Evolutionary conservation across 2,113 vertebrate species (phyloP).

Genomic region (Grammomys surdaster): DNA sequence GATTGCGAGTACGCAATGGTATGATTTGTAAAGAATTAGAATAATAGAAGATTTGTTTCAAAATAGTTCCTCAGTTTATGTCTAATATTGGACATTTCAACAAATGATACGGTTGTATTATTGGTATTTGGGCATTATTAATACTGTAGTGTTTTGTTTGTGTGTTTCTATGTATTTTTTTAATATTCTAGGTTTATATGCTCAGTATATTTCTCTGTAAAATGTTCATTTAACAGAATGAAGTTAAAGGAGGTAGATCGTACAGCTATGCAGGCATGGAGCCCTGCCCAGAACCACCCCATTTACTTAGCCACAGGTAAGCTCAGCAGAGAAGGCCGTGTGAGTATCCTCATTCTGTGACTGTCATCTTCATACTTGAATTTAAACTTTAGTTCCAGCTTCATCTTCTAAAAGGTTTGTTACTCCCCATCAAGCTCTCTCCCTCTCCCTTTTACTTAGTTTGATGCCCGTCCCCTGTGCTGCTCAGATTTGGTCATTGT

Average conservation of each 20-base stretch:
- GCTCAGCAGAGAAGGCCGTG: slow-evolving; percentile 55
- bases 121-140: background rate
- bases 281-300: slow-evolving; percentile 95
- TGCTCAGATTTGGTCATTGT: background rate
- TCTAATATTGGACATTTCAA: slow-evolving; percentile 5
- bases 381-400: background rate
- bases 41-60: background rate
- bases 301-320: slow-evolving; percentile 96
- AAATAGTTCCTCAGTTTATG: slow-evolving; percentile 2
- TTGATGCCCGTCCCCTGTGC: background rate
- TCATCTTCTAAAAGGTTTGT: slow-evolving; percentile 30
- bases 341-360: background rate
- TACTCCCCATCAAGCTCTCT: background rate
- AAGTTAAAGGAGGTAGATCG: slow-evolving; percentile 97
- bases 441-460: background rate
- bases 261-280: slow-evolving; percentile 98
- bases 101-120: slow-evolving; percentile 41
- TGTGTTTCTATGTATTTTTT: slow-evolving; percentile 8
- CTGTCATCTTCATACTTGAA: background rate
- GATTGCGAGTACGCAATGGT: background rate
- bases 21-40: slow-evolving; percentile 21
- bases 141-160: background rate
- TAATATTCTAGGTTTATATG: background rate
- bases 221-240: slow-evolving; percentile 88
- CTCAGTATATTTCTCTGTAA: slow-evolving; percentile 29